These are phyloP conservation scores for Campylomormyrus tamandua DNA, from an alignment of 2,113 vertebrate species.

Conservation along the genomic window DNA sequence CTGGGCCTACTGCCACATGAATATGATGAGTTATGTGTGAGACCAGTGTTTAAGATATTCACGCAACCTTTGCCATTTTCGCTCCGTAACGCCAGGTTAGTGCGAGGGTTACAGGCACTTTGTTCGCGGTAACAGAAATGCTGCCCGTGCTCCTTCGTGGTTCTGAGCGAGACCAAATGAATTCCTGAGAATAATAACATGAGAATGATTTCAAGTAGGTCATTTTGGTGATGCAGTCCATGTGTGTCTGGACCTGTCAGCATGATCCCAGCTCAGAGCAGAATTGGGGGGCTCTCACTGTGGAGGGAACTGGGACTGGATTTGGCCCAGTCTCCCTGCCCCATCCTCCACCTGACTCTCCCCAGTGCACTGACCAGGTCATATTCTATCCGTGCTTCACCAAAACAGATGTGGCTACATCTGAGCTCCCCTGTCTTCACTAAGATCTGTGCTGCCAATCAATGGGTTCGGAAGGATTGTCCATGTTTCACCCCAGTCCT, in stretches of 20 bases:
- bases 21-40: neutral
- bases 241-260: neutral
- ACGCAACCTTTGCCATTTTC: neutral
- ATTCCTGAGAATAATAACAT: neutral
- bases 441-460: constrained; percentile 3
- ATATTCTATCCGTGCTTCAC: neutral
- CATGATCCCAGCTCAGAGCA: neutral
- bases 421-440: neutral
- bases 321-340: neutral
- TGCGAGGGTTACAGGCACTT: neutral
- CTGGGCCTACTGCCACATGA: neutral
- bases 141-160: neutral
- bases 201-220: neutral
- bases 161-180: neutral
- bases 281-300: neutral
- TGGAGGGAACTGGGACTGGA: neutral
- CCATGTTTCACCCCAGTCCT: neutral
- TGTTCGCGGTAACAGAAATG: neutral
- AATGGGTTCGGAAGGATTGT: neutral
- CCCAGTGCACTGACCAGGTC: neutral
- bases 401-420: constrained; percentile 15
- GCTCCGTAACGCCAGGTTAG: neutral
- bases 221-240: neutral
- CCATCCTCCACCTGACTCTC: neutral
- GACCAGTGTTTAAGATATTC: neutral